Percentiles rank a stretch among this genome's conserved stretches.
Evolutionary conservation across 2,113 vertebrate species (phyloP).

Genomic region (Pteruthius melanotis): DNA sequence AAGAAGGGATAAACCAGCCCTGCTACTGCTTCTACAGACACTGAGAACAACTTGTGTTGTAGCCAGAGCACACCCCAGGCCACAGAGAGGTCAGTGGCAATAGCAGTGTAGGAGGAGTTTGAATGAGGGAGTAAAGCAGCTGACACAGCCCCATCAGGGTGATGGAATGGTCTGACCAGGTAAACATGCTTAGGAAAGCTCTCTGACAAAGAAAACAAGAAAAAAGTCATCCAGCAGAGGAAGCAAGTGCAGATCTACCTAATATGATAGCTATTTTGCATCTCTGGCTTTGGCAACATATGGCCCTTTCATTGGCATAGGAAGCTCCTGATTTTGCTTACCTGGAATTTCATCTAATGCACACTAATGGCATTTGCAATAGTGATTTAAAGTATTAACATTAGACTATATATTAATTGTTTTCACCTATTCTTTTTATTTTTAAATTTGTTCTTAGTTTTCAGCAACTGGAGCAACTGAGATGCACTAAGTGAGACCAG

Average conservation of each 20-base stretch:
- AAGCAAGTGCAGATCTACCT: not conserved
- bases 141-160: not conserved
- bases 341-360: not conserved
- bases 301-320: not conserved
- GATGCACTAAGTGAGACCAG: not conserved
- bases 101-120: rapidly evolving
- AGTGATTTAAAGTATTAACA: not conserved
- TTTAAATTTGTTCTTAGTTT: not conserved
- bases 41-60: rapidly evolving
- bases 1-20: not conserved
- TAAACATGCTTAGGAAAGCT: not conserved
- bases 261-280: not conserved
- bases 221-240: not conserved
- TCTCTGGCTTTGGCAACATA: not conserved
- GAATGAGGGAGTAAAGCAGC: not conserved
- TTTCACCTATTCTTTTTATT: not conserved
- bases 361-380: not conserved
- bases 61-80: not conserved
- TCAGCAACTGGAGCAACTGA: not conserved
- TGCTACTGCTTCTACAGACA: not conserved
- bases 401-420: not conserved
- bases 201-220: not conserved
- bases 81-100: not conserved
- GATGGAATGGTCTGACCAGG: rapidly evolving
- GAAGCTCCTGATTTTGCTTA: not conserved